Conservation (phyloP, 2,113 vertebrate species). For the Girardinichthys multiradiatus region DNA sequence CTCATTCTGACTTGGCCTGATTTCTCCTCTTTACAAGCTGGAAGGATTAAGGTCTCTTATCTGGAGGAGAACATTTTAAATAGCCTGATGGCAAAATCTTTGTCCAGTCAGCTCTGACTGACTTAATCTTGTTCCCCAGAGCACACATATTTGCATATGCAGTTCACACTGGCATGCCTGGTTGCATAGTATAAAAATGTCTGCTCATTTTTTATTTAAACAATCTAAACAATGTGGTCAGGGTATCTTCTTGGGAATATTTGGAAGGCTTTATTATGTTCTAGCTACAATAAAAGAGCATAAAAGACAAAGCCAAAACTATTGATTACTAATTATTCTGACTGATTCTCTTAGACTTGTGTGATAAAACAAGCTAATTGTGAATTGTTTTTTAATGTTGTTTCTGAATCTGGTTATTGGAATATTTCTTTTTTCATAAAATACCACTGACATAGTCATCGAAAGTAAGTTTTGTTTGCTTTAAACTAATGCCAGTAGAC, state of each 20-base stretch:
- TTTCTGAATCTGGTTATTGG: conserved; percentile 42
- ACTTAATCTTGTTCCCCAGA: conserved; percentile 38
- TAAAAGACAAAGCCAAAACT: conserved; percentile 10
- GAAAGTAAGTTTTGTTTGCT: conserved; percentile 13
- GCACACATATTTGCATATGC: conserved; percentile 9
- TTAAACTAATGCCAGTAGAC: conserved; percentile 1
- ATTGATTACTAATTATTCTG: conserved; percentile 22
- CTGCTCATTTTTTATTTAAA: background rate
- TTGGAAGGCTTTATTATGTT: background rate
- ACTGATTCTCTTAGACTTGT: conserved; percentile 29
- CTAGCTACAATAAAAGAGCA: conserved; percentile 17
- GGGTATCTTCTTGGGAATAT: background rate
- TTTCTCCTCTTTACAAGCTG: conserved; percentile 29
- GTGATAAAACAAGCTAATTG: conserved; percentile 39
- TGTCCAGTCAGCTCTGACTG: conserved; percentile 34
- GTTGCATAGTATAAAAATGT: background rate
- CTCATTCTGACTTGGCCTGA: conserved; percentile 22
- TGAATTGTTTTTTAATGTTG: conserved; percentile 50
- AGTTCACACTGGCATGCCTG: conserved; percentile 1
- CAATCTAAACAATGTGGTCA: background rate
- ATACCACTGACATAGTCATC: conserved; percentile 9
- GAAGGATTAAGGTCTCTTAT: conserved; percentile 47
- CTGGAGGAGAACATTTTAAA: conserved; percentile 34
- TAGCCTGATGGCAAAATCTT: conserved; percentile 27
- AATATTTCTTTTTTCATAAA: conserved; percentile 10